Evolutionary conservation across 2,797 vertebrate genomes (phyloP), one percentile per base, ranked within the genome.

Genomic region (Sitta carolinensis): DNA sequence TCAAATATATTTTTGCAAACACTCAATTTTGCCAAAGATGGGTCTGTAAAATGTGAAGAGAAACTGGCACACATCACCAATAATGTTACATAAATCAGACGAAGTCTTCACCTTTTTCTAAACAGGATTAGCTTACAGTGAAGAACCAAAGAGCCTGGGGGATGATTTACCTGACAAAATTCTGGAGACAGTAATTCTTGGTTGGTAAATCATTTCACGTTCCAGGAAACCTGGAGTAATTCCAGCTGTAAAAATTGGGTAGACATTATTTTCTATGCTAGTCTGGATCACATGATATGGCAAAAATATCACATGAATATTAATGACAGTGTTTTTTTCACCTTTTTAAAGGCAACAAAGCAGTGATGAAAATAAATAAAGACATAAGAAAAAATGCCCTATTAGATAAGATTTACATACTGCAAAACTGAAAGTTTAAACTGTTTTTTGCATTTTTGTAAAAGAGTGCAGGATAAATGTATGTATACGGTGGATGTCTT

Each of bases 1-100:
- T 97, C 95, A 96, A 97, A 96, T 84, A 85, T 77, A 61, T 91
- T 96, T 95, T 96, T 95, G 67, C 76, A 96, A 96, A 95, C 63
- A 96, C 61, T 94, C 93, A 52, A 40, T 97, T 96, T 97, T 93
- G 55, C 87, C 70, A 96, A 94, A 96, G 89, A 90, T 93, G 52
- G 59, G 13, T 74, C 70, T 89, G 34, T 83, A 90, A 58, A 86
- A 93, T 66, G 21, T 68, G 79, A 82, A 61, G 78, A 90, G 59
- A 76, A 94, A 72, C 45, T 78, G 84, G 54, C 51, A 91, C 15
- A 21, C 87, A 89, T 29, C 47, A 61, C 67, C 59, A 89, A 59
- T 87, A 95, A 89, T 26, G 48, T 68, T 85, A 58, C 73, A 94
- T 89, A 94, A 97, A 96, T 97, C 96, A 95, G 93, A 83, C 66